Conservation (phyloP, 2,113 vertebrate genomes). For the Hyla sarda region DNA sequence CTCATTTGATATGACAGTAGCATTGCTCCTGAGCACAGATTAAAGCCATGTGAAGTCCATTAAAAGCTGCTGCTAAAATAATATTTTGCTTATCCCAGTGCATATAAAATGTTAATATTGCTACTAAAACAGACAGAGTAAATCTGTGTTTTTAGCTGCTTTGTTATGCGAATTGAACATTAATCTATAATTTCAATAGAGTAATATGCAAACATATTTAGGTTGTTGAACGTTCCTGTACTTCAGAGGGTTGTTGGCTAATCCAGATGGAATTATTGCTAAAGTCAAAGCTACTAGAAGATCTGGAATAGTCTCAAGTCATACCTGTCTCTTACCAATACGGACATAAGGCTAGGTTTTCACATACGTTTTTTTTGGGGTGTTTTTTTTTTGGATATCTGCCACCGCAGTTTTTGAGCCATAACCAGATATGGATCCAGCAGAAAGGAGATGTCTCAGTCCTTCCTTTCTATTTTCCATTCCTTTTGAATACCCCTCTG, state of each 20-base stretch:
- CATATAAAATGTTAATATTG: slow-evolving; percentile 45
- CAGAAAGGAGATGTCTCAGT: too few relatives aligned
- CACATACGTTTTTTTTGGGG: too few relatives aligned
- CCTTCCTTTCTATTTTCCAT: too few relatives aligned
- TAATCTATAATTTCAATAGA: neutral
- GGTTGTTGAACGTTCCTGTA: neutral
- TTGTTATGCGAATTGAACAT: neutral
- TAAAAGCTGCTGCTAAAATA: slow-evolving; percentile 31
- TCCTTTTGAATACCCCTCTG: too few relatives aligned
- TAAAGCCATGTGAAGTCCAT: slow-evolving; percentile 29
- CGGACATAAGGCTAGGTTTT: too few relatives aligned
- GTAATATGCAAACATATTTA: neutral
- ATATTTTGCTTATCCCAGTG: slow-evolving; percentile 37
- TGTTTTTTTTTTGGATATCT: too few relatives aligned
- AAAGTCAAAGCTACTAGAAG: neutral
- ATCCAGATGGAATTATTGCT: neutral
- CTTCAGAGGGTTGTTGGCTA: neutral
- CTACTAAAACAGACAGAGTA: neutral
- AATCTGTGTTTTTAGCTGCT: slow-evolving; percentile 21
- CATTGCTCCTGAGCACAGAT: slow-evolving; percentile 37
- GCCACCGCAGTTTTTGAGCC: too few relatives aligned
- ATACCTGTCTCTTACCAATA: too few relatives aligned
- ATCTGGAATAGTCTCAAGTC: too few relatives aligned
- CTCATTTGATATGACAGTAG: slow-evolving; percentile 32
- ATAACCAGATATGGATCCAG: too few relatives aligned